phyloP scores from a whole-genome alignment of 2,888 invertebrate genomes.

The Oasisia sp. region DNA sequence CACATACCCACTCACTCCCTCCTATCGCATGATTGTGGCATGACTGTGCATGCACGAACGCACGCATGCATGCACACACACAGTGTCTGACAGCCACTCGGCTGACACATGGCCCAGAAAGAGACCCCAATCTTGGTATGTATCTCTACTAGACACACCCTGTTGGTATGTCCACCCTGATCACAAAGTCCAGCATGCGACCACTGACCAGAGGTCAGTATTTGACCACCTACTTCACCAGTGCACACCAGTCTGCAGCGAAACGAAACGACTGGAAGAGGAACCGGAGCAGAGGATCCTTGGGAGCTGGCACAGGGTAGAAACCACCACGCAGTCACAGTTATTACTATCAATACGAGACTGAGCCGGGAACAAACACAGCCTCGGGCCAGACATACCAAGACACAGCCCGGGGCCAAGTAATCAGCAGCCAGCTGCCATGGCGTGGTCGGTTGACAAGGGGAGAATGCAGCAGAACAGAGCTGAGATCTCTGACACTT shows the following conservation, averaged over 20 bases:
- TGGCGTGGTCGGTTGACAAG: neutral
- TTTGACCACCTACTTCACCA: neutral
- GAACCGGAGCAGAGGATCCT: neutral
- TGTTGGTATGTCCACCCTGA: neutral
- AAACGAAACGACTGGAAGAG: neutral
- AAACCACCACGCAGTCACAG: neutral
- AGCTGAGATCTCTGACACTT: neutral
- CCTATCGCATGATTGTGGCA: too few relatives aligned
- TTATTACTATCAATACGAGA: slow-evolving; percentile 5
- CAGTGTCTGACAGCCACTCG: neutral
- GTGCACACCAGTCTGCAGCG: neutral
- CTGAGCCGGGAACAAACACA: too few relatives aligned
- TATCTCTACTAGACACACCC: neutral
- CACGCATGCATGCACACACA: too few relatives aligned
- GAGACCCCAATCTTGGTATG: neutral
- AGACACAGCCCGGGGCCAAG: neutral
- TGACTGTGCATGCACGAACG: too few relatives aligned
- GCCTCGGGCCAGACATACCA: neutral
- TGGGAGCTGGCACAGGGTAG: neutral
- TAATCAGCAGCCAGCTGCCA: slow-evolving; percentile 1
- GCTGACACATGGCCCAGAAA: neutral
- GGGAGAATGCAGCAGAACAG: neutral
- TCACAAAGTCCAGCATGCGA: neutral
- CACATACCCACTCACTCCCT: neutral
- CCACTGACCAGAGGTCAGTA: neutral